phyloP scores from a whole-genome alignment of 2,797 vertebrate genomes.

The Naso thynnoides region DNA sequence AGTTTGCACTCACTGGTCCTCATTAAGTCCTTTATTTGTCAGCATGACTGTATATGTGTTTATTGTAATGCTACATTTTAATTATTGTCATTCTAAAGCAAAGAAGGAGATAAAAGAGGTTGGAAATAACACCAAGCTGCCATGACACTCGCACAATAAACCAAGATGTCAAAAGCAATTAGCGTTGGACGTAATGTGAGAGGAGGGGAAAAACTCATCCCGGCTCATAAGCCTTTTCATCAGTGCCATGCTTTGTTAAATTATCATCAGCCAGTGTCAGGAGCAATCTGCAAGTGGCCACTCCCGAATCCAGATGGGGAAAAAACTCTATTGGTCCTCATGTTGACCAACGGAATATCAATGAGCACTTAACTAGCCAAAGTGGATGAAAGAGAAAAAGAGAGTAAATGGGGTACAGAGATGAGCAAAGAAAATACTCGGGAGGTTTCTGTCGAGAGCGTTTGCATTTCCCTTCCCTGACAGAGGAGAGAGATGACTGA shows the following conservation, averaged over 20 bases:
- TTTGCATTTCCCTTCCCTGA: constrained; percentile 61
- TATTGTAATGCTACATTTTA: constrained; percentile 9
- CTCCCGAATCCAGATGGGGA: constrained; percentile 65
- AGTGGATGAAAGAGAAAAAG: constrained; percentile 67
- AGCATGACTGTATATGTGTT: constrained; percentile 24
- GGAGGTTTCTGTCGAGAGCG: constrained; percentile 56
- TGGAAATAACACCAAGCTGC: constrained; percentile 50
- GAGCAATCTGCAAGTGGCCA: constrained; percentile 74
- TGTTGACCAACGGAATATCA: constrained; percentile 80
- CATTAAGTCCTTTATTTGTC: constrained; percentile 6
- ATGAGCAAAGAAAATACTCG: constrained; percentile 60
- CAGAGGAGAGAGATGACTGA: constrained; percentile 67
- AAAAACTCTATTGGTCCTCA: constrained; percentile 71
- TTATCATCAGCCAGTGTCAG: constrained; percentile 78
- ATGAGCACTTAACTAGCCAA: constrained; percentile 71
- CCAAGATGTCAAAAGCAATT: constrained; percentile 75
- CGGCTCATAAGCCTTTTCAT: constrained; percentile 75
- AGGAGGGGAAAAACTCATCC: constrained; percentile 58
- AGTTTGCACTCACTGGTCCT: neutral
- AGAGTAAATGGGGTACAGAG: constrained; percentile 57
- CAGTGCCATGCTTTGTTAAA: constrained; percentile 77
- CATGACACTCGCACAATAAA: constrained; percentile 67
- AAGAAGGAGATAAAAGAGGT: constrained; percentile 21
- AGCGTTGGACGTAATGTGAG: constrained; percentile 50
- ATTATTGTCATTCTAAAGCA: constrained; percentile 48